Base-by-base conservation (phyloP, 1,140 invertebrate species). In the Atta colombica region DNA sequence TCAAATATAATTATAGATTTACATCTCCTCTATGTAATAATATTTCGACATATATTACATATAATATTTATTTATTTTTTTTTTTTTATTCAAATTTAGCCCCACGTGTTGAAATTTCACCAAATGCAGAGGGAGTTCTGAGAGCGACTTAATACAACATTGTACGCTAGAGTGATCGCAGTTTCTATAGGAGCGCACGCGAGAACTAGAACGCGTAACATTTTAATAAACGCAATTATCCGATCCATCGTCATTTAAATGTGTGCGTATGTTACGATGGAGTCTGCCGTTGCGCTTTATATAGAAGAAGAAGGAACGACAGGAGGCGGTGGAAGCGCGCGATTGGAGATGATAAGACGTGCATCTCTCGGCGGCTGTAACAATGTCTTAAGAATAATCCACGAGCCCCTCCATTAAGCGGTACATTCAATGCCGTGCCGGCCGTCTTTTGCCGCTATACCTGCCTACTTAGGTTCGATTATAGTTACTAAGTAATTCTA, bases 191-290 rank as follows among this genome's bases (percentile, higher is more conserved):
- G 68, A 86, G 88, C 77, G 63, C 91, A 93, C 91, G 92, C 90
- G 88, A 93, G 88, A 94, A 94, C 91, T 94, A 94, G 93, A 94
- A 94, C 91, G 93, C 93, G 93, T 94, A 93, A 94, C 93, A 92
- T 94, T 94, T 94, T 94, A 94, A 94, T 94, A 94, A 94, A 93
- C 91, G 86, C 91, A 93, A 94, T 94, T 94, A 94, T 53, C 90
- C 85, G 89, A 85, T 87, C 78, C 88, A 87, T 65, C 88, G 86
- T 87, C 86, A 85, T 92, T 92, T 89, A 87, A 35, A 84, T 87
- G 86, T 78, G 74, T 87, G 81, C 85, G 85, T 78, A 78, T 80
- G 49, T 25, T 69, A 58, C 77, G 49, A n/a, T 16, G 77, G 28
- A 86, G 65, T 58, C 51, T 81, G 84, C 60, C 61, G 74, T 49